Evolutionary conservation across 2,797 vertebrate species (phyloP).

Genomic region (Anguilla obscura): DNA sequence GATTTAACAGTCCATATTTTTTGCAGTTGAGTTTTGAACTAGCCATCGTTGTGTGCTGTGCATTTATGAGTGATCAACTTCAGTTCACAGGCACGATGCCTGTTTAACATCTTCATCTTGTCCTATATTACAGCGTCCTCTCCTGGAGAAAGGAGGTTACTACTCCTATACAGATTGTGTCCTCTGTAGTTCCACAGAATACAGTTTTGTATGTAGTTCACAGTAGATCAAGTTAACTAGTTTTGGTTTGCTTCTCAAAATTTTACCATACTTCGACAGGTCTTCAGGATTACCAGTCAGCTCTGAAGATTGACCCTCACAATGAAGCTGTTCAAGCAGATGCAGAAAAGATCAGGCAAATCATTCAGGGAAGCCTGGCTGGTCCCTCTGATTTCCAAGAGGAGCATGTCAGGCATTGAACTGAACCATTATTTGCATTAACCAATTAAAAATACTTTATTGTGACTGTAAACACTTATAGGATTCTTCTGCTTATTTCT

Average conservation of each 20-base stretch:
- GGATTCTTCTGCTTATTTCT: background rate
- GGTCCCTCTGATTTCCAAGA: constrained; percentile 36
- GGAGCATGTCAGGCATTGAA: background rate
- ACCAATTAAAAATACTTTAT: background rate
- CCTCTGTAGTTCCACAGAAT: background rate
- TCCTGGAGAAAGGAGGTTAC: background rate
- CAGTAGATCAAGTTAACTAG: background rate
- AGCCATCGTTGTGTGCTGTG: background rate
- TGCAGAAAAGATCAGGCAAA: constrained; percentile 76
- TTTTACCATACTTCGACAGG: constrained; percentile 66
- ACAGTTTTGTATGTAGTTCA: no score
- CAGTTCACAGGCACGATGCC: background rate
- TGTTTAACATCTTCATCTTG: background rate
- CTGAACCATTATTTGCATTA: constrained; percentile 6
- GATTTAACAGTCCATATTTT: background rate
- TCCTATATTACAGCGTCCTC: constrained; percentile 12
- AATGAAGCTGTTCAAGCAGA: constrained; percentile 69
- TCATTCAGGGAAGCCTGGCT: constrained; percentile 74
- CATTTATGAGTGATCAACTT: background rate
- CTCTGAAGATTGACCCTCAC: constrained; percentile 81
- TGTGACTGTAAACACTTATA: background rate
- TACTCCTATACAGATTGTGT: background rate
- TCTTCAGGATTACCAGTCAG: constrained; percentile 89
- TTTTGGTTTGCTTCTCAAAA: background rate
- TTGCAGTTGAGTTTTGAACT: background rate